These are phyloP conservation scores for Rhopalosiphum nymphaeae DNA, from an alignment of 2,888 invertebrate species.

Conservation along the genomic window DNA sequence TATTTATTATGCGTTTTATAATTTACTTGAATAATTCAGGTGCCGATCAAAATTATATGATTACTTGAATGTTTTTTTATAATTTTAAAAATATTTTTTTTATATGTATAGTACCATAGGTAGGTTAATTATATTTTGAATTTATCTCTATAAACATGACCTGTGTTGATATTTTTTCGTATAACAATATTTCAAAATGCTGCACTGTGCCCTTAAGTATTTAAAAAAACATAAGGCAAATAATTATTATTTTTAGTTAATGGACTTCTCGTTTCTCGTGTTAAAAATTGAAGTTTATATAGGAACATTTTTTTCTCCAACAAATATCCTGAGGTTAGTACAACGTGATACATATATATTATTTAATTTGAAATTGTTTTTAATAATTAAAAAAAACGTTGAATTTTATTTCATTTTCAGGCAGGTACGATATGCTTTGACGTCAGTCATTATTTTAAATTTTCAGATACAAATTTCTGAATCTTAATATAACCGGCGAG, in stretches of 20 bases:
- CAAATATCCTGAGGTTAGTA: not conserved
- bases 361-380: slow-evolving; percentile 27
- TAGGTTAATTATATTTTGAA: slow-evolving; percentile 26
- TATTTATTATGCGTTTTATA: slow-evolving; percentile 26
- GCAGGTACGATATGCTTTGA: not conserved
- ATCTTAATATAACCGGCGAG: slow-evolving; percentile 2
- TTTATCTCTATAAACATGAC: not conserved
- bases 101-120: not conserved
- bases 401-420: slow-evolving; percentile 27
- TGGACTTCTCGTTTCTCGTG: slow-evolving; percentile 16
- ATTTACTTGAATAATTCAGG: slow-evolving; percentile 14
- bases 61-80: slow-evolving; percentile 4
- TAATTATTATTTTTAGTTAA: slow-evolving; percentile 42
- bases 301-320: not conserved
- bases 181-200: not conserved
- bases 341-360: not conserved
- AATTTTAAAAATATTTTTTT: not conserved
- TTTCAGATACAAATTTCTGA: not conserved
- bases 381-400: slow-evolving; percentile 27
- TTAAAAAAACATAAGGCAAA: slow-evolving; percentile 21
- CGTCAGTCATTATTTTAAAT: not conserved
- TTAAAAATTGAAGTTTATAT: not conserved
- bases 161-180: not conserved
- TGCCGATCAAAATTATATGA: not conserved
- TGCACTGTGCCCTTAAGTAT: not conserved